A percentile compares a stretch with the other conserved stretches of the same genome.
Conservation (phyloP, 2,888 invertebrate genomes). For the Protonemura montana region DNA sequence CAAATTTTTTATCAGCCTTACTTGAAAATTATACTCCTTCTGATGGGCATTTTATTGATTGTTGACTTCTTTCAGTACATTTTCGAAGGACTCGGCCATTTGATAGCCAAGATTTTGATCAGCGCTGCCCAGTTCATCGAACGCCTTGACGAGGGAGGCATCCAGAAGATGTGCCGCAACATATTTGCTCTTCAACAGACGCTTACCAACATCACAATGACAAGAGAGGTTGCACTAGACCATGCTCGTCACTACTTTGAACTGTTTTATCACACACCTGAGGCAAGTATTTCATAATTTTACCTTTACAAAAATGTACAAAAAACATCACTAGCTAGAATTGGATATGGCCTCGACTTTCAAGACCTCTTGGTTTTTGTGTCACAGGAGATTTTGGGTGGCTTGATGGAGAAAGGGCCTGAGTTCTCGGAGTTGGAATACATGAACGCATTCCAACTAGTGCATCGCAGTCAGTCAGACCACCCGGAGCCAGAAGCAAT, state of each 20-base stretch:
- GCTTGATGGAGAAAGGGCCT: constrained; percentile 85
- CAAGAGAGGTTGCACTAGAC: constrained; percentile 83
- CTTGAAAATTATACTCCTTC: neutral
- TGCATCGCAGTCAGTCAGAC: constrained; percentile 64
- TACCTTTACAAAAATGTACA: too few relatives aligned
- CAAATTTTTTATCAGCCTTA: neutral
- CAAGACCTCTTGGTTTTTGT: constrained; percentile 19
- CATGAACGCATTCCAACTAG: constrained; percentile 80
- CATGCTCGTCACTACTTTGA: constrained; percentile 90
- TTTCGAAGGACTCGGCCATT: constrained; percentile 87
- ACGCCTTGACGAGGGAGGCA: constrained; percentile 80
- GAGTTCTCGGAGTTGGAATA: constrained; percentile 90
- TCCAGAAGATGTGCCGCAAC: constrained; percentile 86
- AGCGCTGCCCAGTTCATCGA: constrained; percentile 81
- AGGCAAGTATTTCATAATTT: constrained; percentile 64
- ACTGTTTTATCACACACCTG: constrained; percentile 80
- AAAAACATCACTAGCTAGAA: too few relatives aligned
- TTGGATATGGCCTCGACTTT: neutral
- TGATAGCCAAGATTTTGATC: constrained; percentile 81
- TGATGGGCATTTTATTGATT: neutral
- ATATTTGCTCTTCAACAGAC: constrained; percentile 86
- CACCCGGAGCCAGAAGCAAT: constrained; percentile 55
- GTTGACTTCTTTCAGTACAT: constrained; percentile 72
- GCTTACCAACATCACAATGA: constrained; percentile 82
- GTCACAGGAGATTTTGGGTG: constrained; percentile 80